Evolutionary conservation across 37 sponge, comb jelly and placozoan species (phyloP), one percentile per base, ranked within the genome.

Genomic region (Theonella swinhoei): DNA sequence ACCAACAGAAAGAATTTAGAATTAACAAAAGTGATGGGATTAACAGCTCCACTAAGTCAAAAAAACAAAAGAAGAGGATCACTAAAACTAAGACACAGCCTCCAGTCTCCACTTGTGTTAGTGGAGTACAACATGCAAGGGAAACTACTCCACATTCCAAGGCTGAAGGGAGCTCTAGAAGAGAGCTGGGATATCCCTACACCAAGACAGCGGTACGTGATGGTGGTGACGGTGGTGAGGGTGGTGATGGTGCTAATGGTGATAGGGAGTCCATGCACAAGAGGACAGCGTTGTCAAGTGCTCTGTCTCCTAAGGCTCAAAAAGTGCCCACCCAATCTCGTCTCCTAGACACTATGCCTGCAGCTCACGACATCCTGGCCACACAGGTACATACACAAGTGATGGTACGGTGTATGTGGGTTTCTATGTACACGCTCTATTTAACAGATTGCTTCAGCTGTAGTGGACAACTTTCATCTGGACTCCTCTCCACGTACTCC

Each of bases 331-430:
- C 54, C 54, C 7, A 47, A 7, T 14, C 61, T 41, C 68, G 26
- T 4, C 61, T 35, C 14, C 1, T 70, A 20, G 42, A 80, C 43
- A 54, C 43, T 32, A 70, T 58, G 58, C 70, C 81, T 31, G 30
- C 25, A 0, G 80, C 87, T 42, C 80, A 73, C 38, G 87, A 86
- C 32, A 72, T 80, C 23, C 41, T 86, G 33, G 87, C 87, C 31
- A 79, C 78, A 1, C 87, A 86, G 80, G 87, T 85, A 61, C 28
- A 30, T 40, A 9, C 37, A 17, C 67, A 0, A 43, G 38, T 64
- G 68, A 33, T 60, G 62, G 58, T 30, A 42, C 42, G 34, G 37
- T 36, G 41, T 36, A 17, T 9, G 0, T 71, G 26, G 4, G 26
- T 25, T 24, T 68, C 14, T 35, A 43, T 34, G 8, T 3, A 32